These are phyloP conservation scores for Sebastes minor DNA, from an alignment of 2,797 vertebrate species.

Conservation along the genomic window DNA sequence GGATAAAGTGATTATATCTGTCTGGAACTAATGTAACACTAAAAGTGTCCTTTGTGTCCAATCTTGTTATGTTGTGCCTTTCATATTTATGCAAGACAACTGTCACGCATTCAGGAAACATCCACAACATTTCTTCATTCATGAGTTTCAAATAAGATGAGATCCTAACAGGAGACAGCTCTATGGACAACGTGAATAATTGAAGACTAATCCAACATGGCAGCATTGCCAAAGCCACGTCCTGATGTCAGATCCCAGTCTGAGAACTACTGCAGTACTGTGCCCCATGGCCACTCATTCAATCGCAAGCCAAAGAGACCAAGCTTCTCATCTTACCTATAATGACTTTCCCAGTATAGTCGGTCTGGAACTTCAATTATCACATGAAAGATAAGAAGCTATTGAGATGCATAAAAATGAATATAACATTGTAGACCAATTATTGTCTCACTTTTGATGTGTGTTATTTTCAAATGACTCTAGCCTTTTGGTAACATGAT, in stretches of 20 bases:
- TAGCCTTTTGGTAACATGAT: neutral
- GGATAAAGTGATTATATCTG: conserved; percentile 58
- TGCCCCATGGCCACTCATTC: conserved; percentile 25
- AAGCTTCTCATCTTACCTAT: conserved; percentile 55
- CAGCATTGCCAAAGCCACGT: conserved; percentile 7
- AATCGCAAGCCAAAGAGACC: conserved; percentile 52
- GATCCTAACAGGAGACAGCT: neutral
- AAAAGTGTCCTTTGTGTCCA: conserved; percentile 7
- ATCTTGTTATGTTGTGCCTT: neutral
- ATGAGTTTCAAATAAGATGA: neutral
- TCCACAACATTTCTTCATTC: neutral
- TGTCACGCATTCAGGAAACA: neutral
- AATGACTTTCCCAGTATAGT: conserved; percentile 50
- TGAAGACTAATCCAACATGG: conserved; percentile 15
- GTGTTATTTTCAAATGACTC: conserved; percentile 4
- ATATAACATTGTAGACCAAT: conserved; percentile 2
- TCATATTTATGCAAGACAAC: neutral
- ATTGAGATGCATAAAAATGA: conserved; percentile 25
- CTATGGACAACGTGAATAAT: neutral
- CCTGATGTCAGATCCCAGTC: conserved; percentile 20
- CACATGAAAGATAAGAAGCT: conserved; percentile 54
- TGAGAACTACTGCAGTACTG: conserved; percentile 19
- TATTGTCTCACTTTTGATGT: neutral
- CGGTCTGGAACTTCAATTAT: conserved; percentile 66
- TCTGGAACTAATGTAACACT: conserved; percentile 33